phyloP scores from a whole-genome alignment of 2,888 invertebrate species.

The Thecocarcelia acutangulata region DNA sequence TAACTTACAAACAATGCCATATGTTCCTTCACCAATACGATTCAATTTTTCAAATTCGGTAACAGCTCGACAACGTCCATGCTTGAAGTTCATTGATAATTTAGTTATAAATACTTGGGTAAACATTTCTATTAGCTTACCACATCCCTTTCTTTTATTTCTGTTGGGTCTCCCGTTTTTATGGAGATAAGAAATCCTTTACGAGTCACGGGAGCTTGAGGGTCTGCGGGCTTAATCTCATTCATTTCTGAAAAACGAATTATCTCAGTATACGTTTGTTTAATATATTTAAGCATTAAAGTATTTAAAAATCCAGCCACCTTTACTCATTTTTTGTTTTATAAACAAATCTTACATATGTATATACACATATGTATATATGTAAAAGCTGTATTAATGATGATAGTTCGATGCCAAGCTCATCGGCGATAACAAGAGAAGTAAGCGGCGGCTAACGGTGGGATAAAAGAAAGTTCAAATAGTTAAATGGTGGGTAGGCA shows the following conservation, averaged over 20 bases:
- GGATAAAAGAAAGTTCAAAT: too few species aligned
- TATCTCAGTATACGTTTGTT: not conserved
- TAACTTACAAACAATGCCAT: constrained; percentile 96
- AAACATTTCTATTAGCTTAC: constrained; percentile 82
- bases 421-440: too few species aligned
- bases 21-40: constrained; percentile 98
- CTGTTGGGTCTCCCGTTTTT: constrained; percentile 90
- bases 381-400: too few species aligned
- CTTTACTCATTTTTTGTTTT: constrained; percentile 70
- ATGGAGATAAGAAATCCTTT: constrained; percentile 92
- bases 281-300: not conserved
- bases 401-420: not conserved
- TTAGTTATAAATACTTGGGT: not conserved
- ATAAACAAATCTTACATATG: constrained; percentile 27
- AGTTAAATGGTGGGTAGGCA: too few species aligned
- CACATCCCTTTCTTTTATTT: constrained; percentile 92
- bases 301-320: constrained; percentile 52
- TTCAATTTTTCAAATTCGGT: constrained; percentile 98
- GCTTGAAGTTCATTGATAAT: constrained; percentile 82
- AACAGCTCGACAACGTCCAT: constrained; percentile 94
- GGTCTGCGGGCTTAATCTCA: constrained; percentile 83
- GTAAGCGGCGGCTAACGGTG: too few species aligned
- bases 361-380: too few species aligned
- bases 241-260: constrained; percentile 56
- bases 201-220: constrained; percentile 89